phyloP scores from a whole-genome alignment of 1,140 invertebrate genomes.

The Galendromus occidentalis region DNA sequence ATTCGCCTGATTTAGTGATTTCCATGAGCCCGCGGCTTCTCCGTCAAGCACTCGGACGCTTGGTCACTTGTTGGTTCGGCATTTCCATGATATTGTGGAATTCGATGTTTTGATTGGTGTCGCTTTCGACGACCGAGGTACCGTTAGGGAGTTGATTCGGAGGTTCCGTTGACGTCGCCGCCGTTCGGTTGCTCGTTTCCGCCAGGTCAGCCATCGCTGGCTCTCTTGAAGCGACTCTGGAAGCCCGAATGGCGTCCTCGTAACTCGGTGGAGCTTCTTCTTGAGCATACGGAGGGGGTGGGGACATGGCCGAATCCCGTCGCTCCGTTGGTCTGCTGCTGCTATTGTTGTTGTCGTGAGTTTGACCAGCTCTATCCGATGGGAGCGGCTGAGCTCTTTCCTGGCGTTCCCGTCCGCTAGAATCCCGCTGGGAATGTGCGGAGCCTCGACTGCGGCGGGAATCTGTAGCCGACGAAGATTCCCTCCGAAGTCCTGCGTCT shows the following conservation, averaged over 20 bases:
- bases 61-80: no score
- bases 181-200: not conserved
- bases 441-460: not conserved
- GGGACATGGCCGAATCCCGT: not conserved
- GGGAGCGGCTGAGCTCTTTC: not conserved
- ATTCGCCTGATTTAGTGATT: no score
- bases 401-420: not conserved
- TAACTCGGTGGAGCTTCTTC: slow-evolving; percentile 5
- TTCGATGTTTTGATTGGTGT: no score
- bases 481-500: not conserved
- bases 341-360: not conserved
- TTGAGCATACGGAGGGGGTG: not conserved
- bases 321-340: not conserved
- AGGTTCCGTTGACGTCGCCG: not conserved
- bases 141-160: no score
- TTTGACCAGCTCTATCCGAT: not conserved
- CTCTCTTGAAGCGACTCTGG: not conserved
- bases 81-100: no score
- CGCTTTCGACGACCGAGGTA: no score
- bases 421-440: slow-evolving; percentile 1
- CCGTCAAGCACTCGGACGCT: no score
- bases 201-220: not conserved
- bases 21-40: no score
- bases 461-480: not conserved
- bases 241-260: not conserved